Evolutionary conservation across 2,797 vertebrate species (phyloP).

Genomic region (Chiloscyllium punctatum): DNA sequence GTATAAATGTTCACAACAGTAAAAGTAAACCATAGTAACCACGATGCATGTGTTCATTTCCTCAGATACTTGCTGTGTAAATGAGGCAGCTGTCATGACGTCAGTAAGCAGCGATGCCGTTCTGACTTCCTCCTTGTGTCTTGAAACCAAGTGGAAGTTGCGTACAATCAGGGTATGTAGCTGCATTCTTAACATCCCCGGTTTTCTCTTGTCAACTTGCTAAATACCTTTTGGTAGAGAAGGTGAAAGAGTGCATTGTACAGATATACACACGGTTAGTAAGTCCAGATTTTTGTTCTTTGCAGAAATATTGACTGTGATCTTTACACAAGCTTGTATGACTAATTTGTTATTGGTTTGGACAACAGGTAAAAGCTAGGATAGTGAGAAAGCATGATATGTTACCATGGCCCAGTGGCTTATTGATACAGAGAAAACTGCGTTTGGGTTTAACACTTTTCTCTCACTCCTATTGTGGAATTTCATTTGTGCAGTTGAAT

Average conservation of each 20-base stretch:
- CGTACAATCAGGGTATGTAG: background rate
- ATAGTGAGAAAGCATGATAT: background rate
- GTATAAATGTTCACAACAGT: background rate
- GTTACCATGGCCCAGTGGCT: background rate
- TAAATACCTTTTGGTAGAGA: too few species aligned
- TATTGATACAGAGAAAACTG: background rate
- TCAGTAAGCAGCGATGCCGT: background rate
- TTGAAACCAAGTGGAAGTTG: background rate
- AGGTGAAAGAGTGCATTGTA: background rate
- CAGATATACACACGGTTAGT: background rate
- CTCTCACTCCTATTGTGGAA: background rate
- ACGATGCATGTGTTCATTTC: background rate
- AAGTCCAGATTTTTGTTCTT: background rate
- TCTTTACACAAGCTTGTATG: background rate
- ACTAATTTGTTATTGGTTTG: background rate
- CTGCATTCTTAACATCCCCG: background rate
- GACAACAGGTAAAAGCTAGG: background rate
- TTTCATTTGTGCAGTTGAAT: background rate
- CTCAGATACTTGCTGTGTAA: background rate
- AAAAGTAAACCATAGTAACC: background rate
- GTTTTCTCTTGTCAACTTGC: background rate
- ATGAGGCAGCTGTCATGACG: slow-evolving; percentile 6
- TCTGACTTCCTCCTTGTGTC: slow-evolving; percentile 29
- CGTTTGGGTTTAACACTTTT: background rate
- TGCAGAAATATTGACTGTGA: background rate